Conservation (phyloP, 2,113 vertebrate genomes). For the Phylloscopus trochilus region DNA sequence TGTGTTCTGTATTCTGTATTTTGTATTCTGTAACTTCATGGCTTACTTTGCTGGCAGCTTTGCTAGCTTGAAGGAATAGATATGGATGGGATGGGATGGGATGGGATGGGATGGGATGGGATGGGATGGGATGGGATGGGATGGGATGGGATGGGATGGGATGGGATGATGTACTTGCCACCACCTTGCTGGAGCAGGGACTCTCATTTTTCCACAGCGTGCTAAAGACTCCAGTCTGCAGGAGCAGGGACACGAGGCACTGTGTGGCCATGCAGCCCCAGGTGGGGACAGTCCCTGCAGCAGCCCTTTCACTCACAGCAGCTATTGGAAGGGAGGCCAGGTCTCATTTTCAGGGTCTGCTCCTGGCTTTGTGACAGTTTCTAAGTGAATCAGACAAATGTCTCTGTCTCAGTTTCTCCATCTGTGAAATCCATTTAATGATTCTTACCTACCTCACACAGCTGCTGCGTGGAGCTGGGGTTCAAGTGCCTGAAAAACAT, state of each 20-base stretch:
- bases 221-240: neutral
- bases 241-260: neutral
- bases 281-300: neutral
- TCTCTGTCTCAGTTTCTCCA: conserved; percentile 25
- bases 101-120: rapidly evolving
- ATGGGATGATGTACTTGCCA: neutral
- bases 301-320: neutral
- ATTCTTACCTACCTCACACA: conserved; percentile 19
- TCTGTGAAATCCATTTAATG: conserved; percentile 43
- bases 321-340: neutral
- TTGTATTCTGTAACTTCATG: neutral
- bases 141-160: neutral
- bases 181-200: neutral
- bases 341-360: neutral
- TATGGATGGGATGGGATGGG: neutral
- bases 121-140: neutral
- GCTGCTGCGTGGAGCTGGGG: neutral
- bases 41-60: neutral
- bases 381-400: neutral
- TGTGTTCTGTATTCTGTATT: neutral
- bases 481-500: neutral
- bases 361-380: conserved; percentile 26
- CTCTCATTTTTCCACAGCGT: neutral
- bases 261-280: rapidly evolving
- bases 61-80: neutral